Base-by-base conservation (phyloP, 1,140 invertebrate species). In the Trichonephila clavipes region DNA sequence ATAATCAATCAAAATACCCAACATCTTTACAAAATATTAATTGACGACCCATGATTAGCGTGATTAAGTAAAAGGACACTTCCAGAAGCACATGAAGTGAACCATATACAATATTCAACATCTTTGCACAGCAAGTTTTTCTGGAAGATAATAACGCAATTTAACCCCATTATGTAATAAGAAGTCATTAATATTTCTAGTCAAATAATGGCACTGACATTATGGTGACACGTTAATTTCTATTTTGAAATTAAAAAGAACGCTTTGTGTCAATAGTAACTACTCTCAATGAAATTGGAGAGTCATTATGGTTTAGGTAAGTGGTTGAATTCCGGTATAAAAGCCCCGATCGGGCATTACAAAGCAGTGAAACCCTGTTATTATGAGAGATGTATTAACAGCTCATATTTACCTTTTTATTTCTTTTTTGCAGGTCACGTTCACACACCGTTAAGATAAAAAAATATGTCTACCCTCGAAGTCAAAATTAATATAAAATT, bases 321-420 rank as follows among this genome's bases (percentile, higher is more conserved):
- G 34, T 88, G 86, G 34, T 21, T 19, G 59, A 64, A 88, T 64
- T 77, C 28, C 72, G 14, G 14, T 14, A 40, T 77, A 77, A 77
- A 28, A 40, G 61, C 51, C 64, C 28, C 28, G 86, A 24, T 40
- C 86, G 59, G 40, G 86, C 86, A 87, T 64, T 64, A 18, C 34
- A 66, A 66, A 64, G 86, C 86, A 24, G 18, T 44, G 64, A 88
- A 28, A 64, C 10, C 86, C 59, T 88, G 62, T 64, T 40, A 88
- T 88, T 88, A 88, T 28, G 16, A 66, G 40, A 88, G 86, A 62
- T 88, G 62, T 88, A 88, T 88, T 88, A 88, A 88, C 86, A 62
- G 62, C 34, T 85, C 1, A 19, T 85, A 44, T 88, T 14, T 62
- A 61, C 16, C 18, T 21, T 66, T 77, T 77, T 69, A n/a, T 24